A percentile compares a stretch with the other conserved stretches of the same genome.
phyloP scores from a whole-genome alignment of 1,140 invertebrate species.

The Drosophila paulistorum region DNA sequence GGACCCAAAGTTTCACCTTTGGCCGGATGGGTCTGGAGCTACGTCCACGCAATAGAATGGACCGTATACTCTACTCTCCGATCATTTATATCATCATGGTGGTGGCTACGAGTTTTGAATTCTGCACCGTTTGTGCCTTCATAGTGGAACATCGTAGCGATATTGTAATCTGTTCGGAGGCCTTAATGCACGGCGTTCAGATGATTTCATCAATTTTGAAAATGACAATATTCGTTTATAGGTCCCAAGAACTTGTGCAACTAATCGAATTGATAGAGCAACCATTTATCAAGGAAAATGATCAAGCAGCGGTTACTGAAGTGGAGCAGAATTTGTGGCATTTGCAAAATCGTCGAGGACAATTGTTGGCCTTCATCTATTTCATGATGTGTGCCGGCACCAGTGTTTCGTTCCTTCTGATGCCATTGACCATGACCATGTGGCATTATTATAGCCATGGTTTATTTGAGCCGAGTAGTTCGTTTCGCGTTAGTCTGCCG shows the following conservation, averaged over 20 bases:
- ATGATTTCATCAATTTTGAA: constrained; percentile 62
- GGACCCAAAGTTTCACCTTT: constrained; percentile 59
- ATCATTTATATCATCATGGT: constrained; percentile 43
- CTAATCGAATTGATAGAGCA: constrained; percentile 32
- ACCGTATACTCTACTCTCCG: constrained; percentile 29
- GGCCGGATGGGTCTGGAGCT: constrained; percentile 48
- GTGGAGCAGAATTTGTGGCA: not conserved
- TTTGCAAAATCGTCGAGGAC: constrained; percentile 39
- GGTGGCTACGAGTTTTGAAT: constrained; percentile 51
- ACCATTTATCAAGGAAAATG: constrained; percentile 11
- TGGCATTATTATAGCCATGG: constrained; percentile 29
- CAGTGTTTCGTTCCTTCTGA: constrained; percentile 51
- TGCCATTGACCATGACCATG: constrained; percentile 48
- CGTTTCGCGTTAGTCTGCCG: constrained; percentile 58
- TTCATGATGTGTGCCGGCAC: constrained; percentile 60
- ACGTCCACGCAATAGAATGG: not conserved
- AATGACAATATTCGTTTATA: constrained; percentile 52
- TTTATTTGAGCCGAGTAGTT: constrained; percentile 45
- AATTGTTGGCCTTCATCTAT: constrained; percentile 43
- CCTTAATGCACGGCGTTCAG: constrained; percentile 59
- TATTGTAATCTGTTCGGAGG: constrained; percentile 60
- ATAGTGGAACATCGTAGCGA: constrained; percentile 45
- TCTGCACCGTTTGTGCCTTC: constrained; percentile 63
- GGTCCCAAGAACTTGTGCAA: constrained; percentile 33
- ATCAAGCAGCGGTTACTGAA: not conserved